A percentile compares a stretch with the other conserved stretches of the same genome.
phyloP scores from a whole-genome alignment of 2,888 invertebrate genomes.

The Heteromurus nitidus region DNA sequence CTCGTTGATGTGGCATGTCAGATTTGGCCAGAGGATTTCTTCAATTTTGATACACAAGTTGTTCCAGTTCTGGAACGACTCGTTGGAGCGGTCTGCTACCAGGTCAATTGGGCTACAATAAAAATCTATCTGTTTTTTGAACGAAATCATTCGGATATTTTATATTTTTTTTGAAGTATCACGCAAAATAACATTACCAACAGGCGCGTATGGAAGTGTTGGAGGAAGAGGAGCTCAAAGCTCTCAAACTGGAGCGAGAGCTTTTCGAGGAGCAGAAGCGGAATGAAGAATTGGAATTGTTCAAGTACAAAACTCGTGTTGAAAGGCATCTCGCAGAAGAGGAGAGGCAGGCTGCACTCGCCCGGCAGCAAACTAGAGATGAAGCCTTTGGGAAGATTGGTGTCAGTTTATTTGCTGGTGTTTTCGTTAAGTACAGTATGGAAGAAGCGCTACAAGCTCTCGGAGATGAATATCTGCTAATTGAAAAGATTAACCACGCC shows the following conservation, averaged over 20 bases:
- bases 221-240: slow-evolving; percentile 69
- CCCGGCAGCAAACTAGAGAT: slow-evolving; percentile 34
- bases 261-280: slow-evolving; percentile 56
- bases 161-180: too few relatives aligned
- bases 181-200: slow-evolving; percentile 18
- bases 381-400: slow-evolving; percentile 32
- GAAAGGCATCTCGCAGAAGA: slow-evolving; percentile 56
- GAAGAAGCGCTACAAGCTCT: slow-evolving; percentile 10
- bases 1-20: slow-evolving; percentile 63
- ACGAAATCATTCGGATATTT: neutral
- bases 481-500: neutral
- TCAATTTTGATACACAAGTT: slow-evolving; percentile 66
- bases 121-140: neutral
- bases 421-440: slow-evolving; percentile 30
- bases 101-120: slow-evolving; percentile 57
- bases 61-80: slow-evolving; percentile 67
- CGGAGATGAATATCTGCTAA: slow-evolving; percentile 18
- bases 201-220: slow-evolving; percentile 69
- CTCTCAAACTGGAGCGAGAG: slow-evolving; percentile 61
- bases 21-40: slow-evolving; percentile 67
- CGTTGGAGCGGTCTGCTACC: slow-evolving; percentile 66
- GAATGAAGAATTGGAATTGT: slow-evolving; percentile 53
- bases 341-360: slow-evolving; percentile 47
- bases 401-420: slow-evolving; percentile 44
- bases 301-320: slow-evolving; percentile 62